Percentiles rank a stretch among this genome's conserved stretches.
phyloP scores from a whole-genome alignment of 2,888 invertebrate species.

The Drosophila affinis region DNA sequence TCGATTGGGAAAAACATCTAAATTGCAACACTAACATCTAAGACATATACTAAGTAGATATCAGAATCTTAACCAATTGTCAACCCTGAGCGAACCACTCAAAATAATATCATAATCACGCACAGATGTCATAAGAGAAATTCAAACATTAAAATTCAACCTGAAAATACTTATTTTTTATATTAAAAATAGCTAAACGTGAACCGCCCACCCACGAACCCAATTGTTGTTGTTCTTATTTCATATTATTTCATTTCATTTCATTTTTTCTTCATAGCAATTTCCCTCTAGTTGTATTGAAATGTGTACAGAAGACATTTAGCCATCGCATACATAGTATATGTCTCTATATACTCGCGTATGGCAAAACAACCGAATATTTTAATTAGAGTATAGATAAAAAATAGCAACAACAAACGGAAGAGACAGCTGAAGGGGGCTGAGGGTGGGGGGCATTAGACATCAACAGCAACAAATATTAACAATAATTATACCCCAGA shows the following conservation, averaged over 20 bases:
- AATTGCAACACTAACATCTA: background rate
- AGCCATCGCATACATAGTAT: constrained; percentile 27
- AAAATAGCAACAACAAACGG: constrained; percentile 61
- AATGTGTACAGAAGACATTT: constrained; percentile 48
- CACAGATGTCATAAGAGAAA: constrained; percentile 25
- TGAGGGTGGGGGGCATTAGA: constrained; percentile 12
- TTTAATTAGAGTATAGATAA: constrained; percentile 80
- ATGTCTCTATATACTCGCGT: constrained; percentile 13
- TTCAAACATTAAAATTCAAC: constrained; percentile 34
- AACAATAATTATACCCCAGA: constrained; percentile 70
- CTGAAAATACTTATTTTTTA: constrained; percentile 45
- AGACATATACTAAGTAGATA: background rate
- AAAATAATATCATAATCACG: constrained; percentile 33
- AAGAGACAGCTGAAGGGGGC: constrained; percentile 14
- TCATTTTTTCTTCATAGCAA: constrained; percentile 37
- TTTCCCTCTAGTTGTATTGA: constrained; percentile 45
- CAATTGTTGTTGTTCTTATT: constrained; percentile 47
- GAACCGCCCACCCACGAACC: constrained; percentile 73
- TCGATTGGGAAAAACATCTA: too few relatives aligned
- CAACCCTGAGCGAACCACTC: constrained; percentile 1
- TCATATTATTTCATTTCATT: background rate
- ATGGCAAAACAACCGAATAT: constrained; percentile 69
- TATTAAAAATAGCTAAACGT: constrained; percentile 62
- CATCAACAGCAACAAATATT: constrained; percentile 59
- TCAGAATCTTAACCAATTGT: background rate